Evolutionary conservation across 2,888 invertebrate species (phyloP).

Genomic region (Pseudococcus jackbeardsleyi): DNA sequence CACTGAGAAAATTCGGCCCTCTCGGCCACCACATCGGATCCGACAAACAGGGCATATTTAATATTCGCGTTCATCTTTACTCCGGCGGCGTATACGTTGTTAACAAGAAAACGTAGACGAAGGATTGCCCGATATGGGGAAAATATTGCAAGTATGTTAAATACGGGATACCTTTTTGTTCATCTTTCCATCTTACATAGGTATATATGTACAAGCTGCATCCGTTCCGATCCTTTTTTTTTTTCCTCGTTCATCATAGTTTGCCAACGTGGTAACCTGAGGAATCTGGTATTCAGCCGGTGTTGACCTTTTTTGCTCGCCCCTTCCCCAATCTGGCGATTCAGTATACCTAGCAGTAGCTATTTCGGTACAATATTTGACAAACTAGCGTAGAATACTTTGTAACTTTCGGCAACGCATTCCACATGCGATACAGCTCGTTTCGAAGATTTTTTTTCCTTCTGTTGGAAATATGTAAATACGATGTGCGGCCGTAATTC

Average conservation of each 20-base stretch:
- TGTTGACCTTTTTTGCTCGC: constrained; percentile 3
- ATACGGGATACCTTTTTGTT: not conserved
- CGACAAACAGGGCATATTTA: no score
- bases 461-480: not conserved
- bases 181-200: not conserved
- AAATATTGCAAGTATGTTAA: constrained; percentile 11
- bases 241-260: not conserved
- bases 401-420: not conserved
- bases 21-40: no score
- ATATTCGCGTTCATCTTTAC: not conserved
- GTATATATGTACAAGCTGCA: not conserved
- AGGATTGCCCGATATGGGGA: not conserved
- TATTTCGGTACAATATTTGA: no score
- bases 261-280: not conserved
- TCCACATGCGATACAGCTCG: not conserved
- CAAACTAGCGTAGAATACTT: no score
- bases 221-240: not conserved
- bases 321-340: not conserved
- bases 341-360: not conserved
- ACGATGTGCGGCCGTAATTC: not conserved
- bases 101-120: not conserved
- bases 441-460: not conserved
- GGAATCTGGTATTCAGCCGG: not conserved
- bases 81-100: not conserved
- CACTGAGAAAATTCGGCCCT: no score